Evolutionary conservation across 2,888 invertebrate genomes (phyloP).

Genomic region (Xestia rhomboidea): DNA sequence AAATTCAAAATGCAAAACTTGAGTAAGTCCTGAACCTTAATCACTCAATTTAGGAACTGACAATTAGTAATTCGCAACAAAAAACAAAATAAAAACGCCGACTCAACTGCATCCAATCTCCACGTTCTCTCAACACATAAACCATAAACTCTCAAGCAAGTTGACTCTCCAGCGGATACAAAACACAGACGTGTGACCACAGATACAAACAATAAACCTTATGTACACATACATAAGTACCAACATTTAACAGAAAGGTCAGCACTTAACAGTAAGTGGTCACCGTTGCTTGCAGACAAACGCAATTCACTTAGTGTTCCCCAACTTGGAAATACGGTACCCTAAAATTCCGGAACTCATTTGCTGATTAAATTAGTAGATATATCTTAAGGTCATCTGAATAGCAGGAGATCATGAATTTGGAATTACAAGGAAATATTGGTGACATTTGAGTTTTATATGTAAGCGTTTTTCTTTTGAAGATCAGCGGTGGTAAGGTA

Average conservation of each 20-base stretch:
- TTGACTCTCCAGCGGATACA: not conserved
- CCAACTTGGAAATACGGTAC: constrained; percentile 53
- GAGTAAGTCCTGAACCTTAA: not conserved
- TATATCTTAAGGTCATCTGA: constrained; percentile 41
- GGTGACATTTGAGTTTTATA: not conserved
- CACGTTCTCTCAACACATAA: too few relatives aligned
- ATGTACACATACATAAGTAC: constrained; percentile 9
- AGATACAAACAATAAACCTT: constrained; percentile 19
- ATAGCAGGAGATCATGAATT: constrained; percentile 40
- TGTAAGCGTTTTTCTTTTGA: not conserved
- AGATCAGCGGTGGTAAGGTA: not conserved
- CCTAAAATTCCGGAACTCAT: constrained; percentile 48
- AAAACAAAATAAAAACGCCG: not conserved
- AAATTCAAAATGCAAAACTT: not conserved
- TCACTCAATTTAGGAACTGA: not conserved
- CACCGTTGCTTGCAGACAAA: constrained; percentile 62
- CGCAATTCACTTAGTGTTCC: constrained; percentile 67
- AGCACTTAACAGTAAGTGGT: constrained; percentile 65
- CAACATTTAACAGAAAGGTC: constrained; percentile 56
- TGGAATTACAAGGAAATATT: constrained; percentile 11
- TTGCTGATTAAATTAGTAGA: constrained; percentile 53
- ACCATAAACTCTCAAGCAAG: not conserved
- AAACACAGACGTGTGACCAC: constrained; percentile 4
- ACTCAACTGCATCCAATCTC: not conserved
- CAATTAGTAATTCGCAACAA: not conserved